These are phyloP conservation scores for Oxystoma pomonae DNA, from an alignment of 2,888 invertebrate genomes.

Conservation along the genomic window DNA sequence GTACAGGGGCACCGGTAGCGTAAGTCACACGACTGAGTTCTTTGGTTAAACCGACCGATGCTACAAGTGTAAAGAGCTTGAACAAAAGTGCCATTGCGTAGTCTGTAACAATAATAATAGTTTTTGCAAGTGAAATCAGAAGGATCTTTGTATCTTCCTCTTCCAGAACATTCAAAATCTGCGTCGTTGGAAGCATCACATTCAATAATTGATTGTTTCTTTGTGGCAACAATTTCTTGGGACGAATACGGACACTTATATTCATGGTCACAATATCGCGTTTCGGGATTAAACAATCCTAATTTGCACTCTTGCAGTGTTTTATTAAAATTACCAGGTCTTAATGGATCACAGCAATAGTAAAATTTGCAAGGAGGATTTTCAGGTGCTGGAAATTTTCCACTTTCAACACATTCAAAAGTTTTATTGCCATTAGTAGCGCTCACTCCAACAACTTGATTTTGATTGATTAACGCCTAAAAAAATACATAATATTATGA, in stretches of 20 bases:
- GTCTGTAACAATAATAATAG: constrained; percentile 18
- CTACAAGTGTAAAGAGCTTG: constrained; percentile 6
- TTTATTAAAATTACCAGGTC: neutral
- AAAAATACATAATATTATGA: too few species aligned
- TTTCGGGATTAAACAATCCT: constrained; percentile 9
- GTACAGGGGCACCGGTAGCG: constrained; percentile 33
- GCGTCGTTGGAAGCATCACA: constrained; percentile 8
- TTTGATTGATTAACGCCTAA: too few species aligned
- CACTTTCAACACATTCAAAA: constrained; percentile 7
- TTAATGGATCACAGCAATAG: constrained; percentile 17
- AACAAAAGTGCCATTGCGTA: constrained; percentile 2
- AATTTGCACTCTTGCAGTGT: constrained; percentile 1
- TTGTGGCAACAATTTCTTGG: neutral
- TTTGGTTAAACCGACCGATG: constrained; percentile 6
- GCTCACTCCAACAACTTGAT: too few species aligned
- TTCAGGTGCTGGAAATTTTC: constrained; percentile 8
- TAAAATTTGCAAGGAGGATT: constrained; percentile 9
- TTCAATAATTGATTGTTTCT: neutral
- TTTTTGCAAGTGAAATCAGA: constrained; percentile 8
- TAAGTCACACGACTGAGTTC: constrained; percentile 6
- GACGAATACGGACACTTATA: constrained; percentile 34
- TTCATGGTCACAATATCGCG: constrained; percentile 4
- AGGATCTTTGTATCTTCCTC: constrained; percentile 10
- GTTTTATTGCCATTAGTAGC: constrained; percentile 2
- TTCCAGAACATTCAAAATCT: constrained; percentile 6